Evolutionary conservation across 2,888 invertebrate genomes (phyloP), one percentile per base, ranked within the genome.

Genomic region (Caradrina kadenii): DNA sequence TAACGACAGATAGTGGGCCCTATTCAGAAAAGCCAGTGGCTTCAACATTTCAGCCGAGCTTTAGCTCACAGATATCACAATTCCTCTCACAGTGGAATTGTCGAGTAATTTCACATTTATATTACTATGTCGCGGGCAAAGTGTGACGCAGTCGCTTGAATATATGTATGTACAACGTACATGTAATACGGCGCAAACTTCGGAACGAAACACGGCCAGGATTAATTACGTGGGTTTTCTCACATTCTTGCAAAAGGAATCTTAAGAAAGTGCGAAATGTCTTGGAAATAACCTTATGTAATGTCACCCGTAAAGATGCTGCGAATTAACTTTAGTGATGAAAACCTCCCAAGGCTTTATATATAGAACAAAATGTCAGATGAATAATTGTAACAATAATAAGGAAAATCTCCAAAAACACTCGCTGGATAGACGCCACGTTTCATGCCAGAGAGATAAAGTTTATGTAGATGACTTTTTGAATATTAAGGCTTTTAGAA

Each of bases 21-120:
- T 84, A 91, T 92, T 92, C 90, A 90, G 83, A 84, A 87, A 90
- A 91, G 81, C 87, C 87, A 88, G 85, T 86, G 89, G 88, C 85
- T 90, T 86, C 87, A 87, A 80, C 86, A 73, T 88, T 88, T 87
- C 88, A 88, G 86, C 86, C 81, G 82, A 85, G 89, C 90, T 90
- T 88, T 85, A 64, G 86, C 88, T 88, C 82, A 76, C 84, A 86
- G 86, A 88, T 90, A 89, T 88, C 86, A 89, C 89, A 86, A 86
- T 87, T 88, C 82, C 82, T 80, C 80, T 85, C 85, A 83, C 83
- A 89, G 85, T 67, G 81, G 80, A 83, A 87, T 85, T 81, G 84
- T 86, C 81, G 82, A 87, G 86, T 84, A 86, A 83, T 84, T 77
- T 82, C 79, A 79, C 79, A 76, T 80, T 80, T 83, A 83, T 79